Evolutionary conservation across 1,140 invertebrate genomes (phyloP), one percentile per base, ranked within the genome.

Genomic region (Colletes latitarsis): DNA sequence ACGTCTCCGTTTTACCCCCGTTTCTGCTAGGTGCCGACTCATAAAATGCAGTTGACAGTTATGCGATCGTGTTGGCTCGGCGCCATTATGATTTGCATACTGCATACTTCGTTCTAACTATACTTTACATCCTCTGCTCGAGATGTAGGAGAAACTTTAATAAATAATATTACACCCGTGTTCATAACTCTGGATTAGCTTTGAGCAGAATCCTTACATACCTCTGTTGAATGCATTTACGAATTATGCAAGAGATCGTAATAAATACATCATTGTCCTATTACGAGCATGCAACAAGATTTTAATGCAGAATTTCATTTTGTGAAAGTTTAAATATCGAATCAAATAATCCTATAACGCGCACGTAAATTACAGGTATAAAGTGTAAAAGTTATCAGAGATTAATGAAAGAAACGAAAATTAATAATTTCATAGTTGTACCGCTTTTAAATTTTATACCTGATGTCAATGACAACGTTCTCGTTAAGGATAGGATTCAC

Each of bases 111-210:
- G 9, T 39, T 8, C 8, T 0, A 17, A 39, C 21, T 69, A 12
- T 30, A 55, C 15, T 70, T 55, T 70, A 55, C 15, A 70, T 21
- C 9, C 5, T 14, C n/a, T n/a, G 19, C 10, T 30, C n/a, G 68
- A 70, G 17, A 19, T 70, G n/a, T 41, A 6, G 49, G 3, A 12
- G 9, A 55, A 53, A 55, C 30, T 69, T 41, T 55, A 70, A 70
- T 70, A 41, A 70, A 70, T 70, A 39, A 53, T 39, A 55, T 55
- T 9, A 14, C 4, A 1, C 14, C 15, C n/a, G 30, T 14, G 68
- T 55, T 53, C 17, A 21, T 14, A 55, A 55, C 68, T 55, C 52
- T 41, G 52, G 30, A 70, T 70, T 55, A 70, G 30, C 68, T 53
- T 41, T 30, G 46, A 53, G 9, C 17, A 30, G 15, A 19, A 39